phyloP scores from a whole-genome alignment of 2,113 vertebrate genomes.

The Hystrix brachyura region DNA sequence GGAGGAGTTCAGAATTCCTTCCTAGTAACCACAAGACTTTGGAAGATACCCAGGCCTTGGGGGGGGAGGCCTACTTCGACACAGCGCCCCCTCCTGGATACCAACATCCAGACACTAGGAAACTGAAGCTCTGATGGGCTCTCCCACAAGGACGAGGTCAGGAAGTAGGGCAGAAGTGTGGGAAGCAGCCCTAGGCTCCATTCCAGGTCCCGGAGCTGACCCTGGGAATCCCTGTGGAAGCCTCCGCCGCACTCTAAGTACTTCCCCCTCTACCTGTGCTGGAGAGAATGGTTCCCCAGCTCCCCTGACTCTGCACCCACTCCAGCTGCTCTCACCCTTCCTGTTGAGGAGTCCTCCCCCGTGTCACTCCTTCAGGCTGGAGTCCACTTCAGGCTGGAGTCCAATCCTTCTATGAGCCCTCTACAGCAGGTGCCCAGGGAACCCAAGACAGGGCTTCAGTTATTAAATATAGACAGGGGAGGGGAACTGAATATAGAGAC shows the following conservation, averaged over 20 bases:
- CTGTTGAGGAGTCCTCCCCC: conserved; percentile 43
- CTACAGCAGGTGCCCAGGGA: conserved; percentile 63
- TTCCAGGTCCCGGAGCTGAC: background rate
- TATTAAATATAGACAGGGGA: conserved; percentile 81
- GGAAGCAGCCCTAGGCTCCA: background rate
- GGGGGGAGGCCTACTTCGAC: background rate
- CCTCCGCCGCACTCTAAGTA: background rate
- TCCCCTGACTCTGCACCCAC: background rate
- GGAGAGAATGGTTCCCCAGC: conserved; percentile 11
- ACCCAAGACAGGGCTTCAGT: conserved; percentile 67
- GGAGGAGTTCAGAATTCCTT: background rate
- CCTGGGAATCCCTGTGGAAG: background rate
- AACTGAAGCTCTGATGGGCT: background rate
- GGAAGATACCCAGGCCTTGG: background rate
- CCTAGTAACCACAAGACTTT: background rate
- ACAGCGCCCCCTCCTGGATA: background rate
- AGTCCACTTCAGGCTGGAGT: conserved; percentile 19
- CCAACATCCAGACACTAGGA: background rate
- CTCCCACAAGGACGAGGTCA: background rate
- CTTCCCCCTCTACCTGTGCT: background rate
- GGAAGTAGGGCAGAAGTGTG: background rate
- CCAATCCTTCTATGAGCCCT: conserved; percentile 52
- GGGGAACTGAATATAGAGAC: conserved; percentile 72
- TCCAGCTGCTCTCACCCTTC: conserved; percentile 21
- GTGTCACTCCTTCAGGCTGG: conserved; percentile 50